Evolutionary conservation across 2,113 vertebrate genomes (phyloP).

Genomic region (Motacilla tschutschensis): DNA sequence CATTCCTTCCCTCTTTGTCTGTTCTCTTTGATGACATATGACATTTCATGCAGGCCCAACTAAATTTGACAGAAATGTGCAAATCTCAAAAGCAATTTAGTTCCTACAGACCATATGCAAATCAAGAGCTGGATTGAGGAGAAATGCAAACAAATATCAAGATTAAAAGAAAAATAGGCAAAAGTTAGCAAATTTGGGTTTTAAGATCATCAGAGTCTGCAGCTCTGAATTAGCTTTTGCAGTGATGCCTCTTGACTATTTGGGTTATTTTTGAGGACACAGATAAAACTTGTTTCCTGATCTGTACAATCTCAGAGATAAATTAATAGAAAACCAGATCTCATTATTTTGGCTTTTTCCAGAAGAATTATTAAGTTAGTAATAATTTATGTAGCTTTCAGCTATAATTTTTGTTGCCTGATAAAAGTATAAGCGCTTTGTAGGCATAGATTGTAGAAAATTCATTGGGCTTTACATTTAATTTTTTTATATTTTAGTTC

Average conservation of each 20-base stretch:
- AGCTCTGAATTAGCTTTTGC: not conserved
- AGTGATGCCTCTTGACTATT: not conserved
- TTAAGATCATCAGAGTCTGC: not conserved
- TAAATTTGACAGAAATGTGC: not conserved
- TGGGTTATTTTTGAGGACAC: not conserved
- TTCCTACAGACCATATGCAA: not conserved
- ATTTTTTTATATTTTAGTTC: not conserved
- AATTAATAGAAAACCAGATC: not conserved
- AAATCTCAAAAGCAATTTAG: not conserved
- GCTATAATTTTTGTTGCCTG: not conserved
- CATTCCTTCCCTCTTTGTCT: not conserved
- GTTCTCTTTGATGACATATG: not conserved
- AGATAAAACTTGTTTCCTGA: not conserved
- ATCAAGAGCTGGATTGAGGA: not conserved
- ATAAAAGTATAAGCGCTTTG: not conserved
- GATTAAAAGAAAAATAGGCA: not conserved
- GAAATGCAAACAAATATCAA: not conserved
- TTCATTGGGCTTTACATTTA: not conserved
- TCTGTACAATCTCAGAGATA: not conserved
- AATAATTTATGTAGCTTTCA: not conserved
- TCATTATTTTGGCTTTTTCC: not conserved
- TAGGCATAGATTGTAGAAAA: not conserved
- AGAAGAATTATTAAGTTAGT: not conserved
- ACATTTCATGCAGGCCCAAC: not conserved
- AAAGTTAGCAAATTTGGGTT: not conserved